Evolutionary conservation across 2,113 vertebrate genomes (phyloP), one percentile per base, ranked within the genome.

Genomic region (Hystrix cristata): DNA sequence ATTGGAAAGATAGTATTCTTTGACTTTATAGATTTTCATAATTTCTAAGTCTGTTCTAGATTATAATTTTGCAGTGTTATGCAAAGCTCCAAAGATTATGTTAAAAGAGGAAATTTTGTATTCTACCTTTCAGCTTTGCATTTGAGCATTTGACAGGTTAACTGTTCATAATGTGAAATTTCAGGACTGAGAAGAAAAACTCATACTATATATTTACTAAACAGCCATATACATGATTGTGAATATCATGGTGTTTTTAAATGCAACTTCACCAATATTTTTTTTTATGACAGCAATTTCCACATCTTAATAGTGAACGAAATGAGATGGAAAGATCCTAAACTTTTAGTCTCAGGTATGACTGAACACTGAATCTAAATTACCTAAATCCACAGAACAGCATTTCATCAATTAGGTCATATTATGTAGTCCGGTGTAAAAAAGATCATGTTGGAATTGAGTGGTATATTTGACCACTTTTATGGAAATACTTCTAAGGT

Each of bases 121-220:
- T 95, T 46, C 80, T 34, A 83, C 21, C 23, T 74, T 93, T 89
- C 19, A 16, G 74, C 15, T 96, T 97, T 94, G 31, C 69, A 19
- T 92, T 90, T 96, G 64, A 85, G 53, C 57, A 95, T 90, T 82
- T 87, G 78, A 65, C 21, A 94, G 57, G 38, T 95, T 78, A 94
- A 43, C 90, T 96, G 53, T 85, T 96, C 53, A 95, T 92, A 85
- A 87, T 95, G 51, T 92, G 81, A 96, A 83, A 94, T 92, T 93
- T 95, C 53, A 96, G 64, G 71, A 74, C 76, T 31, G 31, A 95
- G 85, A 95, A 62, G 89, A 95, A 87, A 89, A 92, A 62, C 38
- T 19, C 27, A 95, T 48, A 46, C 64, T 86, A 74, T 79, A 3
- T 86, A 93, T 87, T 95, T 95, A 88, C 83, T 87, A 93, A 87